Evolutionary conservation across 92 coral and sea anemone genomes (phyloP).

Genomic region (Paragorgia papillata): DNA sequence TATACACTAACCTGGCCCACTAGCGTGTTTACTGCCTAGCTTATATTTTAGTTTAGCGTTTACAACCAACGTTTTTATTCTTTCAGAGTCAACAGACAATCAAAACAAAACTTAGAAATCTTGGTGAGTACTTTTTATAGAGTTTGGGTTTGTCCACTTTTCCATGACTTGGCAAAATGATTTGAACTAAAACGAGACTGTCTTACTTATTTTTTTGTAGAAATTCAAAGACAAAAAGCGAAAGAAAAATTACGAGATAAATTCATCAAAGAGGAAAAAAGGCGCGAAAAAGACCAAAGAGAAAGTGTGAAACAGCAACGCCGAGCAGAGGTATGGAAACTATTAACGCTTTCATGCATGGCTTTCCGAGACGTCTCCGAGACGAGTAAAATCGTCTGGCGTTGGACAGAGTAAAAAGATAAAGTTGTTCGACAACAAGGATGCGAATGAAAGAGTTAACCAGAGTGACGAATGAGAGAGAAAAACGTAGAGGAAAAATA

Average conservation of each 20-base stretch:
- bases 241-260: slow-evolving; percentile 20
- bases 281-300: slow-evolving; percentile 63
- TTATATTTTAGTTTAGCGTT: too few relatives aligned
- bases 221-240: slow-evolving; percentile 17
- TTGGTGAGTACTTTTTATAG: slow-evolving; percentile 58
- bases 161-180: background rate
- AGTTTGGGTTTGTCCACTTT: background rate
- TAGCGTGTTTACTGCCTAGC: too few relatives aligned
- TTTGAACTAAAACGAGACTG: background rate
- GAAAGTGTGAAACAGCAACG: slow-evolving; percentile 80
- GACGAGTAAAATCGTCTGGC: too few relatives aligned
- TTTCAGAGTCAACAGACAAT: slow-evolving; percentile 87
- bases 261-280: slow-evolving; percentile 58
- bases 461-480: too few relatives aligned
- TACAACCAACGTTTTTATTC: background rate
- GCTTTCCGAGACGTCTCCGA: too few relatives aligned
- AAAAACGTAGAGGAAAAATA: too few relatives aligned
- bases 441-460: too few relatives aligned
- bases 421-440: too few relatives aligned
- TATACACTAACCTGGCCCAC: too few relatives aligned
- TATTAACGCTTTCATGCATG: too few relatives aligned
- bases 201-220: background rate
- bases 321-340: slow-evolving; percentile 71
- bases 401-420: too few relatives aligned
- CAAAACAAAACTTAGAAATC: slow-evolving; percentile 71